Evolutionary conservation across 1,140 invertebrate species (phyloP).

Genomic region (Zaprionus tsacasi): DNA sequence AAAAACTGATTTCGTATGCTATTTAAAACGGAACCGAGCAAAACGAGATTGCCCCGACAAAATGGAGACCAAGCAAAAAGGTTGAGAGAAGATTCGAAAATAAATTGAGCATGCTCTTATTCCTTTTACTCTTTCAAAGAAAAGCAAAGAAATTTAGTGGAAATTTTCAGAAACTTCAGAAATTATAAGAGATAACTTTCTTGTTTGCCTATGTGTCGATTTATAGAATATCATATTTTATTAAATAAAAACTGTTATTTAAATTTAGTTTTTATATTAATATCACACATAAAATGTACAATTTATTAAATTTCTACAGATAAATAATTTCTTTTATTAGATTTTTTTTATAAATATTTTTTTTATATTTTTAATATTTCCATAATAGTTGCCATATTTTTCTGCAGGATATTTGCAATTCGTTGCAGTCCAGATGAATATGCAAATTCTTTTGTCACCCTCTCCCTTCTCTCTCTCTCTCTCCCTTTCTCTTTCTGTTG

Average conservation of each 20-base stretch:
- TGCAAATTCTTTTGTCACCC: background rate
- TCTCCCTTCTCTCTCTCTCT: background rate
- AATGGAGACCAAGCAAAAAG: slow-evolving; percentile 4
- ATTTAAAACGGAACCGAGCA: slow-evolving; percentile 26
- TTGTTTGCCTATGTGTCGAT: no score
- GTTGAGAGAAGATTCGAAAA: slow-evolving; percentile 23
- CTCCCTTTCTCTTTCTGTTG: background rate
- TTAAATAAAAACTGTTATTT: no score
- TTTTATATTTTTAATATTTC: no score
- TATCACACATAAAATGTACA: background rate
- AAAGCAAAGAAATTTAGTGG: background rate
- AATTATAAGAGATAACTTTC: no score
- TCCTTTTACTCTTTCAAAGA: slow-evolving; percentile 22
- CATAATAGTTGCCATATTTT: background rate
- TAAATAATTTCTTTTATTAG: no score
- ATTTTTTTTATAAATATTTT: no score
- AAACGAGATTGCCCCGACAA: slow-evolving; percentile 1
- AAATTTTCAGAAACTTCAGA: no score
- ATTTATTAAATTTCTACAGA: no score
- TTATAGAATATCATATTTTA: no score
- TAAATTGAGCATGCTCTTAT: slow-evolving; percentile 61
- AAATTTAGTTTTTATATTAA: background rate
- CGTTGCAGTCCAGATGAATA: background rate
- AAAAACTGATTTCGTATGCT: slow-evolving; percentile 62
- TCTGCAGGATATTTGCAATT: background rate